These are phyloP conservation scores for Ceriagrion tenellum DNA, from an alignment of 2,888 invertebrate genomes.

Conservation along the genomic window DNA sequence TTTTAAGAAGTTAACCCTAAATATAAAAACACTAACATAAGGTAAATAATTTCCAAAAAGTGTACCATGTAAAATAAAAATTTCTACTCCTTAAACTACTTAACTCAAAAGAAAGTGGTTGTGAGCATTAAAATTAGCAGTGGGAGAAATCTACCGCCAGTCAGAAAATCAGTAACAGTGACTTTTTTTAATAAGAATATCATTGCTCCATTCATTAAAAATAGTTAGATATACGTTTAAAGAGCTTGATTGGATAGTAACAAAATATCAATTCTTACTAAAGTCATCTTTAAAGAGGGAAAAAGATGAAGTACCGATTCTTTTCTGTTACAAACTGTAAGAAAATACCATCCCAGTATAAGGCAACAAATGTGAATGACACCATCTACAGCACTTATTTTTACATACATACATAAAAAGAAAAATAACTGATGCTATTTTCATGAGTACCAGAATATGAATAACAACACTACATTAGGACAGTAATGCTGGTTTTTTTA, in stretches of 20 bases:
- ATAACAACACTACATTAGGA: neutral
- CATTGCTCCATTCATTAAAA: neutral
- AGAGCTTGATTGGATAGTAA: neutral
- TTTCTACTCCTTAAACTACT: conserved; percentile 9
- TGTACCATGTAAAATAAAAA: neutral
- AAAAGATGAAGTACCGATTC: neutral
- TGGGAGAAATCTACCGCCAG: conserved; percentile 42
- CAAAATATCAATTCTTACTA: neutral
- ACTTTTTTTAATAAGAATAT: neutral
- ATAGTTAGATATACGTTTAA: neutral
- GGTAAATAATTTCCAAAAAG: neutral
- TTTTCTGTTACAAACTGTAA: neutral
- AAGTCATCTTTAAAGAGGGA: neutral
- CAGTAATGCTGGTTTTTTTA: neutral
- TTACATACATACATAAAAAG: neutral
- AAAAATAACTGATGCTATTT: neutral
- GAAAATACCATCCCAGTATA: too few species aligned
- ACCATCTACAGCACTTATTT: too few species aligned
- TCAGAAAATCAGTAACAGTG: conserved; percentile 67
- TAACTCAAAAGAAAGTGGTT: neutral
- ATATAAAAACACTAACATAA: neutral
- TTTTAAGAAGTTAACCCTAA: neutral
- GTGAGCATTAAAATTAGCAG: conserved; percentile 12
- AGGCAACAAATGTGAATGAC: too few species aligned
- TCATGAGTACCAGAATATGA: neutral